These are phyloP conservation scores for Dendropsophus ebraccatus DNA, from an alignment of 2,113 vertebrate species.

Conservation along the genomic window DNA sequence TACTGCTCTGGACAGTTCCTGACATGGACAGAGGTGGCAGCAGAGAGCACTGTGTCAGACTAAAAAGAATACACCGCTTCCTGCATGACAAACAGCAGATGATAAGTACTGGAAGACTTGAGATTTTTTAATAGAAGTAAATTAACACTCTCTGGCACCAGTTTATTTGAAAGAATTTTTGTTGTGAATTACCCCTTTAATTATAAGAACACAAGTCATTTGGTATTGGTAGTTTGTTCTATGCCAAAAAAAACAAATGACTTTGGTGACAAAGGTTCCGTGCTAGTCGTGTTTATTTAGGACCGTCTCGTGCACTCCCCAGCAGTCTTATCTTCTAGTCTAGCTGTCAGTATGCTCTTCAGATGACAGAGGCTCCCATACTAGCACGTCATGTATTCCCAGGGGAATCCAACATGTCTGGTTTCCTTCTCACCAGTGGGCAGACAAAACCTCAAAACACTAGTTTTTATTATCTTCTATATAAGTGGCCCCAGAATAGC, in stretches of 20 bases:
- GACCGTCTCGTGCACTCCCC: neutral
- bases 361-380: neutral
- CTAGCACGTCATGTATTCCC: constrained; percentile 13
- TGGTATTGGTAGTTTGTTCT: neutral
- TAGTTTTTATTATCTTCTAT: constrained; percentile 33
- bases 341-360: constrained; percentile 4
- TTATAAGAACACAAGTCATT: too few relatives aligned
- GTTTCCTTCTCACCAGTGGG: constrained; percentile 42
- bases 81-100: too few relatives aligned
- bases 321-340: neutral
- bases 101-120: too few relatives aligned
- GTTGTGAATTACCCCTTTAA: too few relatives aligned
- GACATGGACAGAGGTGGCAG: too few relatives aligned
- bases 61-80: too few relatives aligned
- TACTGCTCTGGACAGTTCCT: too few relatives aligned
- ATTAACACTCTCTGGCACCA: too few relatives aligned
- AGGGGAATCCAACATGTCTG: constrained; percentile 6
- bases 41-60: too few relatives aligned
- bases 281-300: neutral
- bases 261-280: neutral
- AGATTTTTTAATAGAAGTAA: too few relatives aligned
- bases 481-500: constrained; percentile 35
- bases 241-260: neutral
- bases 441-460: constrained; percentile 32
- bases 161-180: too few relatives aligned